Conservation (phyloP, 2,797 vertebrate species). For the Xiphorhynchus erythropygius region DNA sequence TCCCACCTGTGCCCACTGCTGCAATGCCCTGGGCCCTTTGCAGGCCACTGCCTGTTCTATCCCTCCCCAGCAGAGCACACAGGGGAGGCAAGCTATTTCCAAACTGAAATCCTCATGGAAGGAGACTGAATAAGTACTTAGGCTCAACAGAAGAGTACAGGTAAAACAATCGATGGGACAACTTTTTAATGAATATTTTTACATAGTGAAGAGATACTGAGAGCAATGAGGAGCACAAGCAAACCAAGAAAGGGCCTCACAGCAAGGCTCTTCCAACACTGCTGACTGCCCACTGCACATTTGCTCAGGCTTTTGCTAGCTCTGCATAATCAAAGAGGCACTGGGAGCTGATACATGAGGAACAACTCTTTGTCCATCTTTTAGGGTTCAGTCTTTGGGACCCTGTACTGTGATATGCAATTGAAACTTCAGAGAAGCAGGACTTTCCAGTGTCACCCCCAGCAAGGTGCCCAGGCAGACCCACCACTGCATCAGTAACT, state of each 20-base stretch:
- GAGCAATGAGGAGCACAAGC: not conserved
- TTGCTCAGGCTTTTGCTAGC: not conserved
- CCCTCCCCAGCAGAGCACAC: not conserved
- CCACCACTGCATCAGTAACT: not conserved
- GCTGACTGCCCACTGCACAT: not conserved
- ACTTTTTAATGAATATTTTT: not conserved
- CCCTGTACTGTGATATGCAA: fast-evolving
- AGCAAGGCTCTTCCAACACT: not conserved
- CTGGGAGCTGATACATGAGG: not conserved
- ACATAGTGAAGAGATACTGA: not conserved
- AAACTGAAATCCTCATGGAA: not conserved
- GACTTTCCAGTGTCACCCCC: not conserved
- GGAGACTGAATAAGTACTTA: not conserved
- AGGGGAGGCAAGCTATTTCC: not conserved
- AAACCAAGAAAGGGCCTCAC: not conserved
- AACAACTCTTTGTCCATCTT: not conserved
- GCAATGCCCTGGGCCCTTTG: not conserved
- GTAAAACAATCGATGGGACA: not conserved
- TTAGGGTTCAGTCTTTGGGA: not conserved
- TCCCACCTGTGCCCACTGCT: not conserved
- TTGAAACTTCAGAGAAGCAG: not conserved
- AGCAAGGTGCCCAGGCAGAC: fast-evolving
- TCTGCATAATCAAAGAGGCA: constrained; percentile 34
- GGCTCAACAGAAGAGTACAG: not conserved
- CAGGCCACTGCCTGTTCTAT: not conserved